phyloP scores from a whole-genome alignment of 2,113 vertebrate genomes.

The Semnornis frantzii region DNA sequence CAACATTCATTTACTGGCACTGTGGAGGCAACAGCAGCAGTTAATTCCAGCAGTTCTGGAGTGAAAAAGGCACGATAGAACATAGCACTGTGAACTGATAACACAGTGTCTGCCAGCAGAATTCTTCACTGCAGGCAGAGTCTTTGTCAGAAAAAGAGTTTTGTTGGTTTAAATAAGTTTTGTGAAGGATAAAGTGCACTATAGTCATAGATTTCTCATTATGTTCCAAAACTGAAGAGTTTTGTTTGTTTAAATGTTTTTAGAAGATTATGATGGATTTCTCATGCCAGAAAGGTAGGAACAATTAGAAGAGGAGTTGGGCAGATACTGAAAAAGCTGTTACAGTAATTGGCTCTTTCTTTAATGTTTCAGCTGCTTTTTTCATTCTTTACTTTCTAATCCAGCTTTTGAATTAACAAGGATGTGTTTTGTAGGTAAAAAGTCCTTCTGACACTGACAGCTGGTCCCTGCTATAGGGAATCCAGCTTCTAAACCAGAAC shows the following conservation, averaged over 20 bases:
- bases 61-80: background rate
- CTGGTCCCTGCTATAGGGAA: background rate
- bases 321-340: background rate
- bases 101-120: background rate
- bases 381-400: background rate
- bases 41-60: background rate
- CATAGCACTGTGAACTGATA: background rate
- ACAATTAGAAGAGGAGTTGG: background rate
- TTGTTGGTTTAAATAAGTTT: background rate
- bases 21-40: background rate
- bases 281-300: background rate
- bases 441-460: background rate
- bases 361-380: background rate
- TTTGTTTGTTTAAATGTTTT: background rate
- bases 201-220: background rate
- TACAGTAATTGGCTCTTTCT: background rate
- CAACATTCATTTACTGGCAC: background rate
- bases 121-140: background rate
- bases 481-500: background rate
- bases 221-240: background rate
- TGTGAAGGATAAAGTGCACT: background rate
- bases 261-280: background rate
- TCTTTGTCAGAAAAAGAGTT: background rate
- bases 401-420: background rate
- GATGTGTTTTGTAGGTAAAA: background rate